Evolutionary conservation across 2,113 vertebrate genomes (phyloP).

Genomic region (Oreochromis aureus): DNA sequence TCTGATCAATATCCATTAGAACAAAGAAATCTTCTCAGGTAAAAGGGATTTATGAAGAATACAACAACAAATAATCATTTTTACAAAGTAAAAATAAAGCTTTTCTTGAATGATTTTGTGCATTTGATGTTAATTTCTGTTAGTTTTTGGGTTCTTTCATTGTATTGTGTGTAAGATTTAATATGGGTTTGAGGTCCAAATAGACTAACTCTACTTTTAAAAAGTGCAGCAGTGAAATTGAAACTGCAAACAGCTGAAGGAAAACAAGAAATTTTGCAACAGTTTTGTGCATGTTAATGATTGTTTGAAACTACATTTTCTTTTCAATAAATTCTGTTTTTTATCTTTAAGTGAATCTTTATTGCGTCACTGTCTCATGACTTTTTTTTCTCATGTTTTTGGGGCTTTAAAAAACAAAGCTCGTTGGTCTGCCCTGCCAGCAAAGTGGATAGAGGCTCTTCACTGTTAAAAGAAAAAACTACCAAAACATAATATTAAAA

Average conservation of each 20-base stretch:
- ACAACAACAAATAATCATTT: background rate
- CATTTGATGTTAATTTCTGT: background rate
- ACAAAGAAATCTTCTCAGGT: background rate
- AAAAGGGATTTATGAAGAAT: background rate
- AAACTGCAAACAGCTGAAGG: background rate
- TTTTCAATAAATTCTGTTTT: slow-evolving; percentile 35
- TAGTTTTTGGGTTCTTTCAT: background rate
- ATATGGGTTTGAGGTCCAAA: background rate
- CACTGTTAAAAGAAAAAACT: background rate
- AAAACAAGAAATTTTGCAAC: background rate
- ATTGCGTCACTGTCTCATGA: accelerated
- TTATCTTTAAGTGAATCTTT: background rate
- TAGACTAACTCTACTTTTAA: background rate
- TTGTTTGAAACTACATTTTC: background rate
- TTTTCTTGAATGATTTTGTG: background rate
- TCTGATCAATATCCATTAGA: slow-evolving; percentile 2
- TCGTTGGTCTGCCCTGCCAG: accelerated
- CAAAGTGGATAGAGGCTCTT: accelerated
- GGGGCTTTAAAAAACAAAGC: background rate
- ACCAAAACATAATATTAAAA: background rate
- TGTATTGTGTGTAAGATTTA: background rate
- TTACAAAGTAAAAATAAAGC: background rate
- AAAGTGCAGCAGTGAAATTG: background rate
- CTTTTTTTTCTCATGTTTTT: accelerated
- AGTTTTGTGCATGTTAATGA: background rate